Conservation (phyloP, 2,797 vertebrate species). For the Antennarius maculatus region DNA sequence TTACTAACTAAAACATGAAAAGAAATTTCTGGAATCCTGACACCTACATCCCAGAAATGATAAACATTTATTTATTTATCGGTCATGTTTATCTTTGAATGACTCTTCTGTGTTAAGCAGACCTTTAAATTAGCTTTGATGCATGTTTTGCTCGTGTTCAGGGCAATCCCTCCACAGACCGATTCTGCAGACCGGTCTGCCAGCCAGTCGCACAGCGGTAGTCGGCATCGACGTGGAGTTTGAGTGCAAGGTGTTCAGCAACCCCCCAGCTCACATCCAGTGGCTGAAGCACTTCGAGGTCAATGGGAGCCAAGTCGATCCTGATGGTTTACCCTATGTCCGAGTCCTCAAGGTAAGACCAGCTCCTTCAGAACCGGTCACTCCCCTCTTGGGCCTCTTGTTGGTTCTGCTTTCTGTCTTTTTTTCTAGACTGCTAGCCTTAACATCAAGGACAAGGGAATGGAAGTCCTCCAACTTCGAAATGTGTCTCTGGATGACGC, state of each 20-base stretch:
- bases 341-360: conserved; percentile 92
- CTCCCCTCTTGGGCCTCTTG: conserved; percentile 84
- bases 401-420: conserved; percentile 89
- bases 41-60: too few relatives aligned
- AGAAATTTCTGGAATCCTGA: too few relatives aligned
- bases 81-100: too few relatives aligned
- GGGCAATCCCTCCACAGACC: conserved; percentile 96
- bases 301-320: conserved; percentile 91
- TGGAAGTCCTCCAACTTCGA: conserved; percentile 99
- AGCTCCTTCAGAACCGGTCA: conserved; percentile 72
- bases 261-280: conserved; percentile 98
- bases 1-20: too few relatives aligned
- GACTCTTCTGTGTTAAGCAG: too few relatives aligned
- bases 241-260: conserved; percentile 98
- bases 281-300: conserved; percentile 98
- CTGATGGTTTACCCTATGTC: conserved; percentile 90
- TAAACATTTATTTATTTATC: too few relatives aligned
- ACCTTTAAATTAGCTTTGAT: too few relatives aligned
- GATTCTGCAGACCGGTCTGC: conserved; percentile 95
- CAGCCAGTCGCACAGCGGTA: conserved; percentile 93
- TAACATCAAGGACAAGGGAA: conserved; percentile 99
- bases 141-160: conserved; percentile 30
- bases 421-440: conserved; percentile 96
- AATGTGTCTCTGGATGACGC: conserved; percentile 99
- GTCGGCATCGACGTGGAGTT: conserved; percentile 97